Evolutionary conservation across 2,888 invertebrate genomes (phyloP).

Genomic region (Leptinotarsa juncta): DNA sequence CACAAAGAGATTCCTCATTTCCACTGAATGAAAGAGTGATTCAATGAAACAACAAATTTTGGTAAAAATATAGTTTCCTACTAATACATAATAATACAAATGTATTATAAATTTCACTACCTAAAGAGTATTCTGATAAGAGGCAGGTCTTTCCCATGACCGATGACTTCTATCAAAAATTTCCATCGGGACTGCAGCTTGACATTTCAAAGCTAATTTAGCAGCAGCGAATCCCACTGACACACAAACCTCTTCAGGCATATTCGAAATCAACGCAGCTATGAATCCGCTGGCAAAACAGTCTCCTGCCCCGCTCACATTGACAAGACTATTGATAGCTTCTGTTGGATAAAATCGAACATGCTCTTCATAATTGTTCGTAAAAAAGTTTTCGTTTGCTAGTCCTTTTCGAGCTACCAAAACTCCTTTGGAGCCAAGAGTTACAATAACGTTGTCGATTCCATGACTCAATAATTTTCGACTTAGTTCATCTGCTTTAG

Average conservation of each 20-base stretch:
- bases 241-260: constrained; percentile 71
- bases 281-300: constrained; percentile 80
- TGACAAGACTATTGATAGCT: constrained; percentile 68
- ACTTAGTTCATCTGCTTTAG: constrained; percentile 60
- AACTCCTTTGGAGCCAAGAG: constrained; percentile 73
- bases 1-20: no score
- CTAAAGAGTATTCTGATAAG: constrained; percentile 37
- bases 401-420: constrained; percentile 65
- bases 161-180: constrained; percentile 44
- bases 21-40: neutral
- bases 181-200: constrained; percentile 70
- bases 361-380: constrained; percentile 38
- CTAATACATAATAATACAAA: no score
- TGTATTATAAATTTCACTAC: neutral
- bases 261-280: constrained; percentile 70
- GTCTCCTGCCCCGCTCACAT: constrained; percentile 88
- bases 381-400: constrained; percentile 54
- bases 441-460: constrained; percentile 72
- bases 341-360: constrained; percentile 66
- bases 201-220: constrained; percentile 69
- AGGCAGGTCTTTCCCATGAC: constrained; percentile 45
- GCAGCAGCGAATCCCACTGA: constrained; percentile 75
- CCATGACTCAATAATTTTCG: constrained; percentile 64
- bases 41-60: neutral
- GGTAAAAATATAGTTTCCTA: neutral